phyloP scores from a whole-genome alignment of 2,113 vertebrate species.

The Pluvialis apricaria region DNA sequence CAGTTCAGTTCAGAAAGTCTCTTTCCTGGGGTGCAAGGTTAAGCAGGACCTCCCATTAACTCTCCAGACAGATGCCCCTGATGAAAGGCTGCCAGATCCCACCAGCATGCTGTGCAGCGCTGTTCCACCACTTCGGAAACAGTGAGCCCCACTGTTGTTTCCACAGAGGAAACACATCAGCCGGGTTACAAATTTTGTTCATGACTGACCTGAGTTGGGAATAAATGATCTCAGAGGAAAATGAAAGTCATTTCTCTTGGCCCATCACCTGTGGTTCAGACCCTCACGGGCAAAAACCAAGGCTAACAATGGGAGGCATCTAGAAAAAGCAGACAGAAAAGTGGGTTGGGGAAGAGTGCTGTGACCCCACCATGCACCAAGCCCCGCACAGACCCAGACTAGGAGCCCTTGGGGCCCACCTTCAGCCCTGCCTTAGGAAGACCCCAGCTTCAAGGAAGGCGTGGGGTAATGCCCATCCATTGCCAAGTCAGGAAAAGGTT shows the following conservation, averaged over 20 bases:
- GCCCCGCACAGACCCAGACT: accelerated
- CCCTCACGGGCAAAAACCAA: accelerated
- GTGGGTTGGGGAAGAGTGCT: background rate
- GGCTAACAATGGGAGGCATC: background rate
- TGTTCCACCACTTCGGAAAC: background rate
- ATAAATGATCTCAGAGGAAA: background rate
- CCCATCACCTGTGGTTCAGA: background rate
- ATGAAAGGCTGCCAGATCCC: background rate
- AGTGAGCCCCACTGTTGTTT: accelerated
- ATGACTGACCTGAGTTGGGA: background rate
- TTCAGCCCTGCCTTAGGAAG: background rate
- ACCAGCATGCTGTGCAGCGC: accelerated
- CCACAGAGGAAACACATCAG: background rate
- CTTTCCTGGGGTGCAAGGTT: background rate
- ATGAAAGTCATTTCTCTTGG: background rate
- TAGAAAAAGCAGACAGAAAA: background rate
- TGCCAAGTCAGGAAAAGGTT: background rate
- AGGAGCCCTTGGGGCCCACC: background rate
- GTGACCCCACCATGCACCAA: background rate
- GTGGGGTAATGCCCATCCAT: background rate
- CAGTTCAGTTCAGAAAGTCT: background rate
- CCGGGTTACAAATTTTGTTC: background rate
- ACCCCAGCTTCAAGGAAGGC: background rate
- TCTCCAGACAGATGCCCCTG: accelerated
- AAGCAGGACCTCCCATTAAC: background rate